Conservation (phyloP, 2,113 vertebrate species). For the Gallinago media region DNA sequence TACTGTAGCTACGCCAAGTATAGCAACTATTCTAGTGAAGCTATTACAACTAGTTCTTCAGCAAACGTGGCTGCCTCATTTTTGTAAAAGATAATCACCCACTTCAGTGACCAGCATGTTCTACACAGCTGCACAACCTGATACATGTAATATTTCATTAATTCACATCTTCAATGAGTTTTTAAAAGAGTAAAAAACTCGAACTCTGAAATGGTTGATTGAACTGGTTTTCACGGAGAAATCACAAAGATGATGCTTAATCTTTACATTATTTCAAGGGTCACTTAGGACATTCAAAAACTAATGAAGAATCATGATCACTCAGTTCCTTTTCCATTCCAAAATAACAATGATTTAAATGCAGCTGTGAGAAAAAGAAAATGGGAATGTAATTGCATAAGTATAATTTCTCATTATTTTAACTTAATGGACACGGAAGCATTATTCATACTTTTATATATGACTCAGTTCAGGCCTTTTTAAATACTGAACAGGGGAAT, state of each 20-base stretch:
- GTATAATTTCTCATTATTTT: not conserved
- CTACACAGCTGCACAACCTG: not conserved
- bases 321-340: not conserved
- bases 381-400: not conserved
- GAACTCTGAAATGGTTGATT: not conserved
- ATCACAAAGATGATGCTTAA: not conserved
- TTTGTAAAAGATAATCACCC: not conserved
- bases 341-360: not conserved
- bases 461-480: not conserved
- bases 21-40: not conserved
- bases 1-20: not conserved
- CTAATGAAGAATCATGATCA: slow-evolving; percentile 18
- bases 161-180: not conserved
- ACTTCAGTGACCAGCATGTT: not conserved
- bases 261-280: slow-evolving; percentile 15
- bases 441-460: slow-evolving; percentile 1
- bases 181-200: not conserved
- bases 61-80: not conserved
- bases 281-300: slow-evolving; percentile 14
- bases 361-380: not conserved
- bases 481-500: not conserved
- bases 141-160: not conserved
- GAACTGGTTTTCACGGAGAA: not conserved
- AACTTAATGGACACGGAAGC: not conserved
- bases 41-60: not conserved